phyloP scores from a whole-genome alignment of 2,113 vertebrate species.

The Melanotaenia duboulayi region DNA sequence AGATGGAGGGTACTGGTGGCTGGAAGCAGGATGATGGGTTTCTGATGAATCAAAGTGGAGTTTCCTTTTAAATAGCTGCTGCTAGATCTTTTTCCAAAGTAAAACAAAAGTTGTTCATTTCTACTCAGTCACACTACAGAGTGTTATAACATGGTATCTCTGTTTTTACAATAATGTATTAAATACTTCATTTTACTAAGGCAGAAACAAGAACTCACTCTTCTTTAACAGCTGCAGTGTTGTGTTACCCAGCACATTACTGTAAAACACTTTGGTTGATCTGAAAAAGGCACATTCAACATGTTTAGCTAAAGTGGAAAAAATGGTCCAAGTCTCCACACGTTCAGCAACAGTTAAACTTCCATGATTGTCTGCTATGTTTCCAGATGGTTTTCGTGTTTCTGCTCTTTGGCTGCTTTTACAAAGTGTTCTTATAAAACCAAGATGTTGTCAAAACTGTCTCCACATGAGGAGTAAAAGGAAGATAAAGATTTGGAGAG shows the following conservation, averaged over 20 bases:
- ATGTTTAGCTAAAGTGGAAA: neutral
- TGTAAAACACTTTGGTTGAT: neutral
- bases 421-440: neutral
- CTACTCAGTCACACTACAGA: constrained; percentile 52
- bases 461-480: neutral
- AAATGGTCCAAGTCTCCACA: neutral
- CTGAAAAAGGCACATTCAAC: neutral
- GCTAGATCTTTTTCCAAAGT: constrained; percentile 26
- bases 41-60: constrained; percentile 20
- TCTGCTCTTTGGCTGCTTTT: too few relatives aligned
- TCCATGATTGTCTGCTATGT: neutral
- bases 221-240: constrained; percentile 22
- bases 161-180: constrained; percentile 56
- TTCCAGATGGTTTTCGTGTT: neutral
- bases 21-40: neutral
- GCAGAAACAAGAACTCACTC: constrained; percentile 43
- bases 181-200: constrained; percentile 50
- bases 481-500: neutral
- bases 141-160: constrained; percentile 58
- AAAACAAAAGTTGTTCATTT: constrained; percentile 57
- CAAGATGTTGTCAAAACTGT: neutral
- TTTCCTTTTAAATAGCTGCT: constrained; percentile 39
- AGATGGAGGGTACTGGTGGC: constrained; percentile 38
- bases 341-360: neutral
- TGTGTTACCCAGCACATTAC: constrained; percentile 11